Evolutionary conservation across 1,140 invertebrate genomes (phyloP), one percentile per base, ranked within the genome.

Genomic region (Cyclina sinensis): DNA sequence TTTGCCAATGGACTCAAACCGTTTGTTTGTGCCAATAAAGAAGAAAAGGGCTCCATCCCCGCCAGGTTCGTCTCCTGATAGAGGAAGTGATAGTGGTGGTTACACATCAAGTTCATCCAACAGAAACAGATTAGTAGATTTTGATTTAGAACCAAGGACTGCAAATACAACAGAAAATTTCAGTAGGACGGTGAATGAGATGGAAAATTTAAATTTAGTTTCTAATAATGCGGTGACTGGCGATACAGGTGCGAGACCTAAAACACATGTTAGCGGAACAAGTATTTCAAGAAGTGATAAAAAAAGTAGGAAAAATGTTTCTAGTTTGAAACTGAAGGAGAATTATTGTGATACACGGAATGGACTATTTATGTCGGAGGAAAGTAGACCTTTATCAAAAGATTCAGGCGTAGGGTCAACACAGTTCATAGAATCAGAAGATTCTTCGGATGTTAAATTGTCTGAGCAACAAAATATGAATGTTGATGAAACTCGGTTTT

Each of bases 391-490:
- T 7, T 43, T 79, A 39, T 88, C 86, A 18, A 57, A 39, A 27
- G 86, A 88, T 57, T 88, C 86, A 1, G 86, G 86, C 3, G 78
- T 88, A 37, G 35, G 78, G 0, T 83, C 86, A 0, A 27, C 68
- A 21, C 43, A 73, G 30, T 80, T 68, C 54, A 59, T 73, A 16
- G 48, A 76, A 4, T 24, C 62, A 16, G 51, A 54, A 9, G 78
- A 86, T 73, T 85, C 82, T 27, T 78, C 80, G 21, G 86, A 89
- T n/a, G 46, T 94, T 14, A 93, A 93, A 78, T 51, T 93, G 16
- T 90, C 92, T 14, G 94, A 95, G 76, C 94, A 94, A 88, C 94
- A 95, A 80, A 94, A 94, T 74, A 85, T 91, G 14, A 93, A 91
- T 39, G 89, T 95, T 12, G 91, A 94, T 84, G 92, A 93, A 54